Conservation (phyloP, 2,113 vertebrate genomes). For the Gallinago paraguaiae region DNA sequence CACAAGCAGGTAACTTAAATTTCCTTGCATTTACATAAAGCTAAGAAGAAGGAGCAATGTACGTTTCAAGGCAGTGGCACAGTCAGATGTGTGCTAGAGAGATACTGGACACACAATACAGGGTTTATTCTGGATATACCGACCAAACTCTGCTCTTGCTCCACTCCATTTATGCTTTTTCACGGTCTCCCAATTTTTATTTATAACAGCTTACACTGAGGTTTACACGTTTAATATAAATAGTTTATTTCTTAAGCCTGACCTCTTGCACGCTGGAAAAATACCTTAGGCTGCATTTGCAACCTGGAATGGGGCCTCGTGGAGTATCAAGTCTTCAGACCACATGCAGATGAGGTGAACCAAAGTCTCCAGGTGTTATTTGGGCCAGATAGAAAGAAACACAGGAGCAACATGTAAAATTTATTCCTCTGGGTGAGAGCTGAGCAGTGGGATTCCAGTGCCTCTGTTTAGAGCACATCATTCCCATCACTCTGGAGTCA, state of each 20-base stretch:
- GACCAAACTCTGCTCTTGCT: neutral
- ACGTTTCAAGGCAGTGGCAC: neutral
- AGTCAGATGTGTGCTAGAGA: neutral
- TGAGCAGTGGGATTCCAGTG: neutral
- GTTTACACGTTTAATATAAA: neutral
- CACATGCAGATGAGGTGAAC: neutral
- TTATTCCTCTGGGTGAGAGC: neutral
- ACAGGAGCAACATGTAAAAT: neutral
- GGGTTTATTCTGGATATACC: neutral
- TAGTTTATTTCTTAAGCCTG: neutral
- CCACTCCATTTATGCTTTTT: neutral
- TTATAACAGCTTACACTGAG: neutral
- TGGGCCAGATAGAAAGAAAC: neutral
- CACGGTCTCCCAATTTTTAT: neutral
- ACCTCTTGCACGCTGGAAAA: neutral
- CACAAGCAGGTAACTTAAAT: neutral
- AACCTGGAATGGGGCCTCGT: fast-evolving
- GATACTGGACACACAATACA: neutral
- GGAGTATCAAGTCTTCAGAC: neutral
- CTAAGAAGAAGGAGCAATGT: neutral
- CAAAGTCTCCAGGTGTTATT: neutral
- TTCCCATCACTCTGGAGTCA: neutral
- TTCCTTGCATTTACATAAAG: neutral
- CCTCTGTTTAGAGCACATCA: neutral
- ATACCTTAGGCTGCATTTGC: neutral